Percentiles rank a stretch among this genome's conserved stretches.
Evolutionary conservation across 2,888 invertebrate genomes (phyloP).

Genomic region (Agrotis puta): DNA sequence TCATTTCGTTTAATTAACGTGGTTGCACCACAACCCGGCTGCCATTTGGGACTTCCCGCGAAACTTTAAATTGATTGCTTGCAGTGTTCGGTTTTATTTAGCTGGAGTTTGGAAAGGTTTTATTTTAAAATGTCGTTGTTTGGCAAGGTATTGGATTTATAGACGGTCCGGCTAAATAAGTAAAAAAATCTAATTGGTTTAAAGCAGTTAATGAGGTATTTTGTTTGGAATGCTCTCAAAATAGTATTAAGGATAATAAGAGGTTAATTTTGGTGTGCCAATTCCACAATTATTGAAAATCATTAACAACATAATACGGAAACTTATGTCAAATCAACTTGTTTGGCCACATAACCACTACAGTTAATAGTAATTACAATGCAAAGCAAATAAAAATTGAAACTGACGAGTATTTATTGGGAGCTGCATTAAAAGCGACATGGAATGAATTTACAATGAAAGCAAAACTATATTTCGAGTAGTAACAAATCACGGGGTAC

Average conservation of each 20-base stretch:
- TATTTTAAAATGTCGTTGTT: conserved; percentile 23
- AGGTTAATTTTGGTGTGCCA: not conserved
- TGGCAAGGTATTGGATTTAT: conserved; percentile 39
- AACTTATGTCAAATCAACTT: conserved; percentile 45
- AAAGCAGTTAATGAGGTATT: conserved; percentile 10
- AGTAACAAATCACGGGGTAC: conserved; percentile 37
- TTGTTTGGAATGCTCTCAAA: conserved; percentile 18
- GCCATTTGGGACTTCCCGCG: conserved; percentile 35
- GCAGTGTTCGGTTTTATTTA: conserved; percentile 25
- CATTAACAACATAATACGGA: conserved; percentile 34
- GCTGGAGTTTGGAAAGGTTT: conserved; percentile 4
- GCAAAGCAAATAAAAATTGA: conserved; percentile 2
- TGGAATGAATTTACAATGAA: conserved; percentile 12
- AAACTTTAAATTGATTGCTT: conserved; percentile 45
- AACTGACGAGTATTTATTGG: conserved; percentile 11
- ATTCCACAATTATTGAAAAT: conserved; percentile 20
- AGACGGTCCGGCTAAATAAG: not conserved
- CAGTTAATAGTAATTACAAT: conserved; percentile 17
- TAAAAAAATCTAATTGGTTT: conserved; percentile 2
- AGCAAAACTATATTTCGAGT: conserved; percentile 8
- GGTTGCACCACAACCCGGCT: conserved; percentile 38
- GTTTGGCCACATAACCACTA: conserved; percentile 41
- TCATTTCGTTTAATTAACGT: conserved; percentile 61
- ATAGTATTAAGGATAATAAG: conserved; percentile 14
- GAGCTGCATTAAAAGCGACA: conserved; percentile 20